Base-by-base conservation (phyloP, 1,140 invertebrate genomes). In the Lysiphlebus fabarum region DNA sequence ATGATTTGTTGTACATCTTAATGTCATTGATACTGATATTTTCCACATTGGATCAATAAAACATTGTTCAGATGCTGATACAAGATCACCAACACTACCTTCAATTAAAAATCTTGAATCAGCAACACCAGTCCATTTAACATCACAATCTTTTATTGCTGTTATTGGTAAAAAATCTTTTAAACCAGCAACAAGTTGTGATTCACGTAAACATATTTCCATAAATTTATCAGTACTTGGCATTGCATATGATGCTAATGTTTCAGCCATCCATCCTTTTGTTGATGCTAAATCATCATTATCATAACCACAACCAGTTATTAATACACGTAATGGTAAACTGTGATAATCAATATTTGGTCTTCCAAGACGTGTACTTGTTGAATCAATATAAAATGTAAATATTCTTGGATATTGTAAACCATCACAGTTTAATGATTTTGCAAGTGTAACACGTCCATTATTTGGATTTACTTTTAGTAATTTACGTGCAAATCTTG, bases 371-470 rank as follows among this genome's bases (percentile, higher is more conserved):
- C 87, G 81, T 65, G 89, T 89, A 42, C 90, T 89, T 33, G 87
- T 89, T 11, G 90, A 92, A 69, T 94, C 91, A 57, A 93, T 86
- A 76, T 92, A 91, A 64, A 92, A 84, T 5, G 90, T 91, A 74
- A 93, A 92, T 12, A 93, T 81, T 64, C 90, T 88, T 0, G 91
- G 90, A 68, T 93, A 92, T 53, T 88, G 86, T 7, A 91, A 81
- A 36, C 89, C 90, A 61, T 91, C 86, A 76, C 91, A 94, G 64
- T 85, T 83, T n/a, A 93, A 75, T 11, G 78, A 76, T 63, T 86
- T 85, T 59, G 85, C 84, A n/a, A 93, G 72, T 1, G 83, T 85
- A n/a, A 93, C 86, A 51, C 86, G 83, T 2, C 91, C 92, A 50
- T 82, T 85, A 64, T 86, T 84, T 40, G 85, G 82, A 70, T 90